These are phyloP conservation scores for Catharus fuscescens DNA, from an alignment of 2,113 vertebrate species.

Conservation along the genomic window DNA sequence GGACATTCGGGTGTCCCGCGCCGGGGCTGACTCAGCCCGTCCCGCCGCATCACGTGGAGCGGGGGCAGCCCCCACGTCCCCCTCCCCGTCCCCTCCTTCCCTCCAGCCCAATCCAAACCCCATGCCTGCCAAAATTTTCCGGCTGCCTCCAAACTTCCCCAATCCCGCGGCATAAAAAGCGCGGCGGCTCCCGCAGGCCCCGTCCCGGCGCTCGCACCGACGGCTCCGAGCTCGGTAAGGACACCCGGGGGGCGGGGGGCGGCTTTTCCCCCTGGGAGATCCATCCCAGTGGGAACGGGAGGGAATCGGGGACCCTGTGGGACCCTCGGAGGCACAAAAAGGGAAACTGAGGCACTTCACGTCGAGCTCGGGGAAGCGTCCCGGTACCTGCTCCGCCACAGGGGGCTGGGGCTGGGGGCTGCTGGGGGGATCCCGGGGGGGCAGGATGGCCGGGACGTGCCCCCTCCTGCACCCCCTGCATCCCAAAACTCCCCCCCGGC, in stretches of 20 bases:
- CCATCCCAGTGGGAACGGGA: rapidly evolving
- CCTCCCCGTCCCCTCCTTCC: neutral
- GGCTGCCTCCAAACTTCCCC: slow-evolving; percentile 32
- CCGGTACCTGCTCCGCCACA: rapidly evolving
- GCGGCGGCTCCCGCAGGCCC: neutral
- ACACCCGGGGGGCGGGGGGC: rapidly evolving
- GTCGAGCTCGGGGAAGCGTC: rapidly evolving
- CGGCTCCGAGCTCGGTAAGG: neutral
- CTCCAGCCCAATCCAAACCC: neutral
- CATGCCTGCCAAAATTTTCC: slow-evolving; percentile 36
- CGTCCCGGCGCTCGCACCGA: neutral
- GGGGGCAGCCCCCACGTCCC: neutral
- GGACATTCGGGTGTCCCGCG: neutral
- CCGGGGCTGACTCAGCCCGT: neutral
- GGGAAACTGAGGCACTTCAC: neutral
- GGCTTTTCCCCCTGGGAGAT: rapidly evolving
- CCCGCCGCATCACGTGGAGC: neutral
- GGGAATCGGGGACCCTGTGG: rapidly evolving
- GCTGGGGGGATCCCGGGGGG: neutral
- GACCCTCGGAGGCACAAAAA: rapidly evolving
- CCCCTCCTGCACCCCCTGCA: rapidly evolving
- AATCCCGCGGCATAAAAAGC: slow-evolving; percentile 1
- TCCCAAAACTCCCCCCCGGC: neutral
- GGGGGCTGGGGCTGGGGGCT: neutral
- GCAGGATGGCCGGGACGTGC: rapidly evolving